Evolutionary conservation across 1,140 invertebrate species (phyloP).

Genomic region (Vollenhovia emeryi): DNA sequence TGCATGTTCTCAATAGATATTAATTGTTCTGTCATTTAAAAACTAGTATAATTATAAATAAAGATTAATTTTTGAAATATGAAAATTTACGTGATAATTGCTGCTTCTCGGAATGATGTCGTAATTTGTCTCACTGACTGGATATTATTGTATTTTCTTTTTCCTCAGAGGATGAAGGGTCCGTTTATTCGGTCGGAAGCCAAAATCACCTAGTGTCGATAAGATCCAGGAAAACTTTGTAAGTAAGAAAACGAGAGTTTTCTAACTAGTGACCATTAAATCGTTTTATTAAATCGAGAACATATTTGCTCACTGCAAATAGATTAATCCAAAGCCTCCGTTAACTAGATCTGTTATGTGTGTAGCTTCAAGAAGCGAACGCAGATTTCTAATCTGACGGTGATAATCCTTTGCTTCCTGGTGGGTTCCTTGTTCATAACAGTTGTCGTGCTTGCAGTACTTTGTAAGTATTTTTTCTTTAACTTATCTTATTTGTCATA

Average conservation of each 20-base stretch:
- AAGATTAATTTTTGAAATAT: not conserved
- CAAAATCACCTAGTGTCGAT: slow-evolving; percentile 77
- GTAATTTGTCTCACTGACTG: not conserved
- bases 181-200: slow-evolving; percentile 78
- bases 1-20: not conserved
- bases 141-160: slow-evolving; percentile 16
- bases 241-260: slow-evolving; percentile 63
- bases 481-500: not conserved
- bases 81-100: not conserved
- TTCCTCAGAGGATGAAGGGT: slow-evolving; percentile 60
- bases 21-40: not conserved
- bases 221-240: slow-evolving; percentile 79
- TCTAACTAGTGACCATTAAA: not conserved
- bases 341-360: slow-evolving; percentile 33
- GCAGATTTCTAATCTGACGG: slow-evolving; percentile 43
- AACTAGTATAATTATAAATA: not conserved
- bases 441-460: slow-evolving; percentile 69
- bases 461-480: slow-evolving; percentile 75
- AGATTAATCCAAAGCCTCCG: not conserved
- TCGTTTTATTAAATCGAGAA: slow-evolving; percentile 15
- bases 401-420: slow-evolving; percentile 61
- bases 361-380: slow-evolving; percentile 74
- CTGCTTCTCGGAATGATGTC: not conserved
- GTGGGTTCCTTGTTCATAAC: slow-evolving; percentile 52
- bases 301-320: not conserved